Conservation (phyloP, 2,797 vertebrate species). For the Heteromormyrus szaboi region DNA sequence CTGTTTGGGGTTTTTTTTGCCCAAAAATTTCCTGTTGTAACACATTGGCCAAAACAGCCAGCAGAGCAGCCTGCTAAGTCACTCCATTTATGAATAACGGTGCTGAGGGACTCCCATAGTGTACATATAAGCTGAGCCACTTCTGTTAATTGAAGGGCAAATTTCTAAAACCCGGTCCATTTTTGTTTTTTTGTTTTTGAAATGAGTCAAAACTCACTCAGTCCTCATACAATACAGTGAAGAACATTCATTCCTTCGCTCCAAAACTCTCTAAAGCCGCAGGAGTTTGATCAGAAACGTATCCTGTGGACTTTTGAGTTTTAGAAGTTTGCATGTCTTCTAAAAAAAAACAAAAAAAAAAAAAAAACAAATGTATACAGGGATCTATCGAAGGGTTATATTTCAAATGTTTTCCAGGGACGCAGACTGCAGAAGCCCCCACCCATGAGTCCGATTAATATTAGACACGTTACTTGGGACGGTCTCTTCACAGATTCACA, state of each 20-base stretch:
- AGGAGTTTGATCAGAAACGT: neutral
- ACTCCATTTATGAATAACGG: neutral
- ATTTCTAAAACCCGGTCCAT: neutral
- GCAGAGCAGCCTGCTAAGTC: neutral
- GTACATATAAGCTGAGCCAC: neutral
- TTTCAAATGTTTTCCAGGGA: neutral
- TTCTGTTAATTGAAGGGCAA: neutral
- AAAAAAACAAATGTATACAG: neutral
- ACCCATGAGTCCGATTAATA: neutral
- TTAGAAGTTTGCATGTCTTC: neutral
- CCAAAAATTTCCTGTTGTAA: neutral
- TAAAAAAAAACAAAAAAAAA: neutral
- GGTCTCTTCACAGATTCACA: neutral
- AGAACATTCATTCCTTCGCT: neutral
- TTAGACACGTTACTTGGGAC: neutral
- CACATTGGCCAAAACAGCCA: neutral
- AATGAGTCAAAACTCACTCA: neutral
- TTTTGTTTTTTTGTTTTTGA: neutral
- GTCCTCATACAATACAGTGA: neutral
- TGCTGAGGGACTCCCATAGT: neutral
- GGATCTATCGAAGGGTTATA: neutral
- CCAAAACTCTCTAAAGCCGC: neutral
- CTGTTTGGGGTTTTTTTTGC: neutral
- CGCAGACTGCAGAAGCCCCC: neutral
- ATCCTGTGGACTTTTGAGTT: neutral